These are phyloP conservation scores for Poeciliopsis presidionis DNA, from an alignment of 2,797 vertebrate genomes.

Conservation along the genomic window DNA sequence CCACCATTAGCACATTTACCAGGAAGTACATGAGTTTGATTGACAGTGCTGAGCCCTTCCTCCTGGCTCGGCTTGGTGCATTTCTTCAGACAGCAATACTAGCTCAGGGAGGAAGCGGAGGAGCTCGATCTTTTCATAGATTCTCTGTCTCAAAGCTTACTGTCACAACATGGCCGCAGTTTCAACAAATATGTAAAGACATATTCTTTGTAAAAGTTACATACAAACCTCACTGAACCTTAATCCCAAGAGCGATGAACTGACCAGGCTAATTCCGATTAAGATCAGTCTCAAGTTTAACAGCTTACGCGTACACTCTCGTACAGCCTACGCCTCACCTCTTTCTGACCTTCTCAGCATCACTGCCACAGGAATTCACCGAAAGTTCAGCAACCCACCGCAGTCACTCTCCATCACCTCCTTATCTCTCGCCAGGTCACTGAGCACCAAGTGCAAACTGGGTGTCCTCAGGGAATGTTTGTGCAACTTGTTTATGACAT, in stretches of 20 bases:
- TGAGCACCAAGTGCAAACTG: conserved; percentile 48
- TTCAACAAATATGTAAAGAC: no score
- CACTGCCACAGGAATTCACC: conserved; percentile 51
- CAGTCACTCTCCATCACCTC: conserved; percentile 61
- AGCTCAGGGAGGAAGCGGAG: no score
- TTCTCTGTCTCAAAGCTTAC: no score
- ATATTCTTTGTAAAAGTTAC: no score
- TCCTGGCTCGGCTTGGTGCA: no score
- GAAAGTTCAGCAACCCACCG: conserved; percentile 52
- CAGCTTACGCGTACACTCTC: conserved; percentile 29
- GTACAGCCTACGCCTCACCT: conserved; percentile 23
- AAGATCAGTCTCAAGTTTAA: conserved; percentile 44
- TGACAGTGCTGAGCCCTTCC: no score
- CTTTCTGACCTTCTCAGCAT: conserved; percentile 40
- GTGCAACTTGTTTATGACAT: conserved; percentile 79
- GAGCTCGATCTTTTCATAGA: no score
- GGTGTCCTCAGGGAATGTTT: conserved; percentile 72
- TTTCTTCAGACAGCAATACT: no score
- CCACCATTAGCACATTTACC: no score
- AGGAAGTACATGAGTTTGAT: no score
- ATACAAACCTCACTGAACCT: conserved; percentile 22
- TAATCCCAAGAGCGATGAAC: conserved; percentile 49
- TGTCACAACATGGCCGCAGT: no score
- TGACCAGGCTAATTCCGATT: conserved; percentile 23
- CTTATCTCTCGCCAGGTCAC: conserved; percentile 65